Base-by-base conservation (phyloP, 2,113 vertebrate genomes). In the Cariama cristata region DNA sequence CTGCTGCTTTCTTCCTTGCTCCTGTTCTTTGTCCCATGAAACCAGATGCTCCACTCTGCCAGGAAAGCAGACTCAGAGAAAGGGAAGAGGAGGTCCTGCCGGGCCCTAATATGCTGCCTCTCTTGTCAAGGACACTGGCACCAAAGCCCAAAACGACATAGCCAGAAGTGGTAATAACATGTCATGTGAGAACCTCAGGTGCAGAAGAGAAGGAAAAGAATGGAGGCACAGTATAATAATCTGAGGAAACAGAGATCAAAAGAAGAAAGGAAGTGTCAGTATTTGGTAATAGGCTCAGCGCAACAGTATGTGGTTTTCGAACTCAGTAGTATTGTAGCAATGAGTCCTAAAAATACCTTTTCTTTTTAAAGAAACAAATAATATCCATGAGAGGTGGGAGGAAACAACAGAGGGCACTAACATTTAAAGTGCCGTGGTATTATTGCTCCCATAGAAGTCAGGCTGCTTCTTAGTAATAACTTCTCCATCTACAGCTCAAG, bases 291-390 rank as follows among this genome's bases (percentile, higher is more conserved):
- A 40, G 32, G 62, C 53, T 94, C 76, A 35, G 12, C 55, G 30
- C 38, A 93, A 76, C 42, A 40, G 63, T 9, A 1, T 12, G 22
- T 66, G 72, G 66, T 21, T 81, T 93, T 93, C 72, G 66, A 95
- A 85, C 77, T 79, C 67, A 63, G 64, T 49, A 62, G 14, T 72
- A 67, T 28, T 68, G 52, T 88, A 91, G 91, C 86, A 75, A 2
- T 58, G 76, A 74, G 60, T 59, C 50, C 88, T 90, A 87, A 86
- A 47, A 87, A 72, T 58, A 83, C 40, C 56, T 23, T 93, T 64
- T 68, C 91, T 90, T 96, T 92, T 77, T 35, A 59, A 92, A 91
- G 79, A 95, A 95, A 47, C 40, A 74, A 93, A 77, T 56, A 95
- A 84, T 85, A 92, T 64, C 84, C 82, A 69, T 88, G 92, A 92